Conservation (phyloP, 2,888 invertebrate species). For the Leucania comma region DNA sequence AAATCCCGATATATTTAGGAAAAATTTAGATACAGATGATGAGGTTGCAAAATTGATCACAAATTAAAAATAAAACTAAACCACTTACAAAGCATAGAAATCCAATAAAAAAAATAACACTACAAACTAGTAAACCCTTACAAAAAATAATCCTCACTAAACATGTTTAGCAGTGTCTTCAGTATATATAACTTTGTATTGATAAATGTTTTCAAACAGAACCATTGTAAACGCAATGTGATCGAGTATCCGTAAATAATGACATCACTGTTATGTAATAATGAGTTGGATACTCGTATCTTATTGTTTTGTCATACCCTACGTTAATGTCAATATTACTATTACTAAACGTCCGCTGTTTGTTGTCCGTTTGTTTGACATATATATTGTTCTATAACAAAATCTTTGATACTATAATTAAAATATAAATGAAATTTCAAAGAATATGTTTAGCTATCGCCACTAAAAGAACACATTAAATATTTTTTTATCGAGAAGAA, state of each 20-base stretch:
- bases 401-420: no score
- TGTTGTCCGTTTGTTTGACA: neutral
- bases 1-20: neutral
- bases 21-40: neutral
- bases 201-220: slow-evolving; percentile 42
- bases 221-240: slow-evolving; percentile 1
- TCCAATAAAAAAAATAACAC: neutral
- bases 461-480: no score
- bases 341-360: neutral
- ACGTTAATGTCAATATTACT: no score
- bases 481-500: no score
- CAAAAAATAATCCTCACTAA: slow-evolving; percentile 17
- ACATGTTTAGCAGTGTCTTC: neutral
- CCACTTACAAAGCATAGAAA: slow-evolving; percentile 19
- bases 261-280: slow-evolving; percentile 28
- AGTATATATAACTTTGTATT: slow-evolving; percentile 32
- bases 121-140: neutral
- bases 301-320: slow-evolving; percentile 2
- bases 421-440: no score
- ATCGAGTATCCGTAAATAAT: slow-evolving; percentile 11
- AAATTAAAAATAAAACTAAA: neutral
- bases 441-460: no score
- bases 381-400: no score
- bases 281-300: slow-evolving; percentile 13
- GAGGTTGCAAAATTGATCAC: neutral